Conservation (phyloP, 2,797 vertebrate species). For the Anabas testudineus region DNA sequence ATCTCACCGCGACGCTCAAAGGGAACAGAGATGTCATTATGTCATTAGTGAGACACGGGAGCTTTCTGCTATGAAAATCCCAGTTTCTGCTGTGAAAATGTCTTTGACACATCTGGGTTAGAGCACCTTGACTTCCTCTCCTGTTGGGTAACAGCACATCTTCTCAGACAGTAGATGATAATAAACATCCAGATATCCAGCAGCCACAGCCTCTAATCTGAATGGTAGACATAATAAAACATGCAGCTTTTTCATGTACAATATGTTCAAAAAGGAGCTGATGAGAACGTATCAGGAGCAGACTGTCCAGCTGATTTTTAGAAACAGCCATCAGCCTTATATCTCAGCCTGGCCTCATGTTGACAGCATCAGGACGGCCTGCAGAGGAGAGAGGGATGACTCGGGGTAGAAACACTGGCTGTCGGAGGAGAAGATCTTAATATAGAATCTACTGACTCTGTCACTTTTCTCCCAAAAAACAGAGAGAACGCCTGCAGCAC, state of each 20-base stretch:
- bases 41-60: neutral
- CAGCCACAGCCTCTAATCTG: too few species aligned
- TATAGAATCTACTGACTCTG: slow-evolving; percentile 70
- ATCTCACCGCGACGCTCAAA: too few species aligned
- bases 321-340: slow-evolving; percentile 39
- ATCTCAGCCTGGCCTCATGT: slow-evolving; percentile 27
- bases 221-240: too few species aligned
- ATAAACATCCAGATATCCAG: neutral
- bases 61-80: too few species aligned
- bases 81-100: neutral
- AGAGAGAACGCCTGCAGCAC: slow-evolving; percentile 37
- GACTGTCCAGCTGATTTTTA: slow-evolving; percentile 20
- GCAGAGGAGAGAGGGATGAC: slow-evolving; percentile 51
- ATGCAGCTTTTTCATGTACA: neutral
- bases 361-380: slow-evolving; percentile 57
- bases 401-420: slow-evolving; percentile 41
- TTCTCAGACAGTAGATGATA: neutral
- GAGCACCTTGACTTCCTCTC: neutral
- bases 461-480: slow-evolving; percentile 37
- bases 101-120: neutral
- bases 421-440: slow-evolving; percentile 59
- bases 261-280: neutral
- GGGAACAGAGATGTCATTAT: too few species aligned
- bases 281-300: too few species aligned
- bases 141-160: neutral